phyloP scores from a whole-genome alignment of 2,888 invertebrate genomes.

The Microctonus aethiopoides region DNA sequence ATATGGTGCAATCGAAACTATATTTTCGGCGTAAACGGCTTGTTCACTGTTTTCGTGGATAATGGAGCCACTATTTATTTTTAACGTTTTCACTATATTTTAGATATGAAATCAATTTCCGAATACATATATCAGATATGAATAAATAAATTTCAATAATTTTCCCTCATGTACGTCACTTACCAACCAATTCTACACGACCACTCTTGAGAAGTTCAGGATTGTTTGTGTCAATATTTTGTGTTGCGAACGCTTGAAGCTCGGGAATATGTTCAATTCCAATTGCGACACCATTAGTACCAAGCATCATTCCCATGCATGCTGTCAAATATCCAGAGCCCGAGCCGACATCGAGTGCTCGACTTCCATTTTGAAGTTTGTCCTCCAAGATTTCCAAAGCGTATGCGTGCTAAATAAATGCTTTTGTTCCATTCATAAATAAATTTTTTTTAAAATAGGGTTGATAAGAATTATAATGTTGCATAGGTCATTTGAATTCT shows the following conservation, averaged over 20 bases:
- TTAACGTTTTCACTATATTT: too few relatives aligned
- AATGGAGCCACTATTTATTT: too few relatives aligned
- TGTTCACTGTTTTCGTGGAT: too few relatives aligned
- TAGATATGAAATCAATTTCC: neutral
- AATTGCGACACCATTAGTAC: constrained; percentile 75
- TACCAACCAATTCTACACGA: constrained; percentile 78
- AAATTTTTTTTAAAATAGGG: constrained; percentile 34
- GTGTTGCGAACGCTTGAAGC: constrained; percentile 78
- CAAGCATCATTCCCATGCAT: constrained; percentile 89
- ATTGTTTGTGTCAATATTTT: constrained; percentile 82
- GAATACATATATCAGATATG: constrained; percentile 6
- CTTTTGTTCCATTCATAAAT: constrained; percentile 43
- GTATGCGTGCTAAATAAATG: constrained; percentile 81
- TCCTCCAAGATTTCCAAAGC: constrained; percentile 87
- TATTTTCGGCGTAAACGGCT: too few relatives aligned
- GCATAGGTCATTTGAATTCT: too few relatives aligned
- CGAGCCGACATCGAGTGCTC: constrained; percentile 91
- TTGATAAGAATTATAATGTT: too few relatives aligned
- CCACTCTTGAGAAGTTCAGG: constrained; percentile 76
- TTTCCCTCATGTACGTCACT: constrained; percentile 38
- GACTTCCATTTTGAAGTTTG: constrained; percentile 80
- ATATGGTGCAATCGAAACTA: too few relatives aligned
- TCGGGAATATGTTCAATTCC: constrained; percentile 93
- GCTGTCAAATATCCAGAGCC: constrained; percentile 94
- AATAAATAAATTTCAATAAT: neutral